These are phyloP conservation scores for Drosophila birchii DNA, from an alignment of 2,888 invertebrate genomes.

Conservation along the genomic window DNA sequence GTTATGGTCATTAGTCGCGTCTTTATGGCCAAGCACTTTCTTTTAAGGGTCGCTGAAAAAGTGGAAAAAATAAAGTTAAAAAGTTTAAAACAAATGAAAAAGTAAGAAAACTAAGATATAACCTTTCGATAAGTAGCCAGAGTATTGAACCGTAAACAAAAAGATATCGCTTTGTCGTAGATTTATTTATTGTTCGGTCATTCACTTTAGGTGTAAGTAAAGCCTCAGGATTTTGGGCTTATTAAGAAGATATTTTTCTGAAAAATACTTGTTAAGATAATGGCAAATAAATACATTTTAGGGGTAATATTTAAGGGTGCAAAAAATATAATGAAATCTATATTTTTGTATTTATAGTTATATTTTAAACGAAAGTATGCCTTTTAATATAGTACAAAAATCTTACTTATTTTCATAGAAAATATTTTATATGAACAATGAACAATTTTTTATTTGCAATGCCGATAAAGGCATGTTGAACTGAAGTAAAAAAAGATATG, in stretches of 20 bases:
- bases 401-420: background rate
- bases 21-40: conserved; percentile 25
- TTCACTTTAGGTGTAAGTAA: background rate
- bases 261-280: background rate
- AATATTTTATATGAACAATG: background rate
- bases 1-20: conserved; percentile 30
- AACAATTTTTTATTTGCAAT: no score
- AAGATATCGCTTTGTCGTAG: background rate
- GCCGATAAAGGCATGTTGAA: conserved; percentile 12
- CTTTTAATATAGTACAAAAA: background rate
- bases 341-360: background rate
- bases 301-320: background rate
- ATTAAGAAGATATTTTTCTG: background rate
- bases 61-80: background rate
- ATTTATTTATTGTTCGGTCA: background rate
- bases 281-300: no score
- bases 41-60: conserved; percentile 11
- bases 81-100: background rate
- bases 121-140: conserved; percentile 3
- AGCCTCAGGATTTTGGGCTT: background rate
- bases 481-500: background rate
- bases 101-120: background rate
- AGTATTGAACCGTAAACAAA: conserved; percentile 15
- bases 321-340: background rate
- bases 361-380: background rate